Evolutionary conservation across 2,888 invertebrate species (phyloP), one percentile per base, ranked within the genome.

Genomic region (Lymantria dispar): DNA sequence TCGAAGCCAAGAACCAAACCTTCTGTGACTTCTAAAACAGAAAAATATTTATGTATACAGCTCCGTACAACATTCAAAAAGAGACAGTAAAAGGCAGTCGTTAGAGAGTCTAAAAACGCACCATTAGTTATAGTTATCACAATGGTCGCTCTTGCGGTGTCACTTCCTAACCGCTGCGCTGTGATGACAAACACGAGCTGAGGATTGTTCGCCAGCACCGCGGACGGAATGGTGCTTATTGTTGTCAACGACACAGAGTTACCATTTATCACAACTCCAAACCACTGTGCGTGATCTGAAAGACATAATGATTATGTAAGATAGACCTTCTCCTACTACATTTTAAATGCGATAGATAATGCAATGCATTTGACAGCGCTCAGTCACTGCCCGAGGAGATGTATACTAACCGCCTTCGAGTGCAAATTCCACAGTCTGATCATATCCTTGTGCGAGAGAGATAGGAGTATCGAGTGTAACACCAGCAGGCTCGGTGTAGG

Each of bases 351-450:
- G 5, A 22, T 5, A 3, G 3, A 22, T 5, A 22, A 2, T 22
- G 22, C 22, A 22, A 22, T 11, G 10, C 22, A 3, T 22, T 22
- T 22, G 22, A 45, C 22, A 22, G 22, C 5, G 22, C 22, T 22
- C 3, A 22, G 5, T 5, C 22, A 22, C 22, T n/a, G 15, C 11
- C 9, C 12, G 39, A 30, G 10, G 15, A 12, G n/a, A 3, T 45
- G 22, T 13, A n/a, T 29, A 49, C 54, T 44, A 8, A 76, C 78
- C 74, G 63, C 75, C 77, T 47, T 64, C 63, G 0, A 79, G 58
- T 7, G n/a, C 39, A 44, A 75, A 77, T 14, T 45, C 36, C 0
- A 78, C 70, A 11, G 40, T 52, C 0, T 55, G 52, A 29, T 74
- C 68, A 45, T 64, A 72, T 11, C 74, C 78, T 39, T 62, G 31